A percentile compares a stretch with the other conserved stretches of the same genome.
These are phyloP conservation scores for Papilio polytes DNA, from an alignment of 1,140 invertebrate species.

Conservation along the genomic window DNA sequence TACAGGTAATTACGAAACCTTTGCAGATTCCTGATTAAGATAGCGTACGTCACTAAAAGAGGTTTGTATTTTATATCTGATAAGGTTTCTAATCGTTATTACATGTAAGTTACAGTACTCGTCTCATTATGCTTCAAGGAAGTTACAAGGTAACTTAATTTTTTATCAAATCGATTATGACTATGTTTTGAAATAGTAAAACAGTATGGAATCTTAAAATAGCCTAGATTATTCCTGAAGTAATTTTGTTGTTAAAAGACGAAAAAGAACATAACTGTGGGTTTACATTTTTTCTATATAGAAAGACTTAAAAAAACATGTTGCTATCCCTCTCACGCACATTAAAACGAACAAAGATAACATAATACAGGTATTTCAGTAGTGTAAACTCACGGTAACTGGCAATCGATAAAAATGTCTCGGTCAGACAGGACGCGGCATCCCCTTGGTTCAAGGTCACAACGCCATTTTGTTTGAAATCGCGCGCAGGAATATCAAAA, in stretches of 20 bases:
- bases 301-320: neutral
- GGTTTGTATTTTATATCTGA: neutral
- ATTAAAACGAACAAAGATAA: neutral
- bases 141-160: too few relatives aligned
- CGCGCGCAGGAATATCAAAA: neutral
- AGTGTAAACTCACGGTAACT: neutral
- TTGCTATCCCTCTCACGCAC: neutral
- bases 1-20: neutral
- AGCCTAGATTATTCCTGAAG: too few relatives aligned
- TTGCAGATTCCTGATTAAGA: neutral
- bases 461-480: neutral
- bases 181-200: too few relatives aligned
- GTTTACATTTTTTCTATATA: too few relatives aligned
- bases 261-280: too few relatives aligned
- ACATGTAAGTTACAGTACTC: too few relatives aligned
- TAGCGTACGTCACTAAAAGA: neutral
- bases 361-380: neutral
- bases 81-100: too few relatives aligned
- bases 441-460: conserved; percentile 3
- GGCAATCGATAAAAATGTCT: conserved; percentile 12
- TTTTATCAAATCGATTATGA: too few relatives aligned
- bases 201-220: too few relatives aligned
- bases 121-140: too few relatives aligned
- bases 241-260: too few relatives aligned
- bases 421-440: conserved; percentile 19